These are phyloP conservation scores for Otocyon megalotis DNA, from an alignment of 2,113 vertebrate species.

Conservation along the genomic window DNA sequence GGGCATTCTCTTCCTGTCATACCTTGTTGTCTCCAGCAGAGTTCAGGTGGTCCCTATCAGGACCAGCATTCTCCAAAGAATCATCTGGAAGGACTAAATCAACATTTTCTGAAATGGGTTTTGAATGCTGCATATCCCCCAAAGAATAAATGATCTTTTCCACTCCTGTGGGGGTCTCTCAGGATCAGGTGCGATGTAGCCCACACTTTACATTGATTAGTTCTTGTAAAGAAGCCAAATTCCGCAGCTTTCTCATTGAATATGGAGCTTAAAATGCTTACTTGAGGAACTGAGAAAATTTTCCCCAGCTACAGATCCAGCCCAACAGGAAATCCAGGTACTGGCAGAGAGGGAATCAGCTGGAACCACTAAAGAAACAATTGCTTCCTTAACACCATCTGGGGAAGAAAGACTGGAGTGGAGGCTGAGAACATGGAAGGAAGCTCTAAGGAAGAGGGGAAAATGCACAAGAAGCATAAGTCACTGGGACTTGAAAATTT, in stretches of 20 bases:
- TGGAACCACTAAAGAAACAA: conserved; percentile 76
- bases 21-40: neutral
- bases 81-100: conserved; percentile 62
- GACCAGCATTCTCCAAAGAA: neutral
- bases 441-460: conserved; percentile 35
- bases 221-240: conserved; percentile 79
- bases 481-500: conserved; percentile 64
- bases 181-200: conserved; percentile 54
- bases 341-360: conserved; percentile 60
- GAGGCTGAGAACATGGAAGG: conserved; percentile 53
- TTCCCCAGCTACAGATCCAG: conserved; percentile 7
- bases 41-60: neutral
- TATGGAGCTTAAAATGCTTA: conserved; percentile 51
- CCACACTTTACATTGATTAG: conserved; percentile 68
- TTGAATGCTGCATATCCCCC: neutral
- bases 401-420: conserved; percentile 20
- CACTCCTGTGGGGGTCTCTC: neutral
- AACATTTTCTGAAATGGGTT: conserved; percentile 14
- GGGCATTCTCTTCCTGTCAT: neutral
- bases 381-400: conserved; percentile 68
- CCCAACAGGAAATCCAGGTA: conserved; percentile 69
- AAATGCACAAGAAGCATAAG: conserved; percentile 56
- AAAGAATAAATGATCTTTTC: conserved; percentile 44
- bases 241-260: conserved; percentile 62
- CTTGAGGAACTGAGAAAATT: conserved; percentile 68